Percentiles rank a stretch among this genome's conserved stretches.
Conservation (phyloP, 2,113 vertebrate species). For the Plecotus auritus region DNA sequence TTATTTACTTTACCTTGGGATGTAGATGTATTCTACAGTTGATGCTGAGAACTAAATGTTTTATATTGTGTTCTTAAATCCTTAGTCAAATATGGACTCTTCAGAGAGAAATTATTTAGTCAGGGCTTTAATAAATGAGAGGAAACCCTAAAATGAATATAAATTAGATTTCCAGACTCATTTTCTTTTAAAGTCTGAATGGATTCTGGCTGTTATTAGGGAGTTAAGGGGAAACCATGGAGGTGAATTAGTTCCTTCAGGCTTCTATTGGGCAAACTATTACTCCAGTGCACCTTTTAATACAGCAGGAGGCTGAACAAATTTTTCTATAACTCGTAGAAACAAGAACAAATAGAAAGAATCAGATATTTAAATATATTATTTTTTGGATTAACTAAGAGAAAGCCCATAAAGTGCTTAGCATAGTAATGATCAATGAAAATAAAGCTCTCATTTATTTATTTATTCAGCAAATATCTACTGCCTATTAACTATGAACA, state of each 20-base stretch:
- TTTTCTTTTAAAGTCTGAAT: slow-evolving; percentile 43
- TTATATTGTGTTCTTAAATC: slow-evolving; percentile 45
- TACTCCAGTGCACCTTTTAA: not conserved
- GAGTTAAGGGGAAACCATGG: not conserved
- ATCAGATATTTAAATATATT: not conserved
- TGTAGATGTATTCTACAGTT: slow-evolving; percentile 8
- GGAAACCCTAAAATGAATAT: not conserved
- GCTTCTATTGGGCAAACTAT: slow-evolving; percentile 10
- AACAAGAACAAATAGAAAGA: not conserved
- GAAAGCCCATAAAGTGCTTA: not conserved
- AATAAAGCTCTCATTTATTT: not conserved
- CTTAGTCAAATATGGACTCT: slow-evolving; percentile 42
- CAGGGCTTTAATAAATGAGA: slow-evolving; percentile 8
- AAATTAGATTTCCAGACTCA: slow-evolving; percentile 44
- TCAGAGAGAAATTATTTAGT: slow-evolving; percentile 33
- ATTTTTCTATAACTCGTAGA: not conserved
- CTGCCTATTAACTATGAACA: not conserved
- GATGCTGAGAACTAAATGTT: not conserved
- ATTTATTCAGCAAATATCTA: not conserved
- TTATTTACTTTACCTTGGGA: slow-evolving; percentile 44
- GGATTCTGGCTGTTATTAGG: slow-evolving; percentile 23
- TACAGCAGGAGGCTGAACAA: not conserved
- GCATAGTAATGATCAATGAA: not conserved
- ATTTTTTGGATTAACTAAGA: slow-evolving; percentile 1
- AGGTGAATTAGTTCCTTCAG: slow-evolving; percentile 39